phyloP scores from a whole-genome alignment of 2,113 vertebrate species.

The Channa maculata region DNA sequence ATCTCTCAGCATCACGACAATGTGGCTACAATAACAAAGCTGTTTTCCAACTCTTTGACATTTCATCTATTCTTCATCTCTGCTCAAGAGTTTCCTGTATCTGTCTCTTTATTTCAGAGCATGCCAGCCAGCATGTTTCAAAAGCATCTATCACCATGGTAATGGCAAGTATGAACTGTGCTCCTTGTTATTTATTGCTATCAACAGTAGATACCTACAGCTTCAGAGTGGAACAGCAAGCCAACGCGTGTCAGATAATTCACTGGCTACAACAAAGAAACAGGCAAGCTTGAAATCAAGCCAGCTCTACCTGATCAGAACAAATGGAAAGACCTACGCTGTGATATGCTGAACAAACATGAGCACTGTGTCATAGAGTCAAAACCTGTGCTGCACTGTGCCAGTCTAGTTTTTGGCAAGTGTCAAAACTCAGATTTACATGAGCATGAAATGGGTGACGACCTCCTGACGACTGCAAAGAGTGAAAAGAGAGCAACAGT shows the following conservation, averaged over 20 bases:
- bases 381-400: constrained; percentile 1
- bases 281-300: constrained; percentile 44
- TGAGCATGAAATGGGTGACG: constrained; percentile 5
- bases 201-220: constrained; percentile 22
- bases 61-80: constrained; percentile 53
- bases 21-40: constrained; percentile 17
- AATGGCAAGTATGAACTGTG: constrained; percentile 24
- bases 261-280: constrained; percentile 26
- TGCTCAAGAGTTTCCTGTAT: constrained; percentile 31
- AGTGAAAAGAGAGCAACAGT: constrained; percentile 10
- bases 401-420: constrained; percentile 16
- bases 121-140: constrained; percentile 22
- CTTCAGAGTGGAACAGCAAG: constrained; percentile 11
- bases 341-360: constrained; percentile 25
- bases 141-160: constrained; percentile 56
- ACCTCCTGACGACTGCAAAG: neutral
- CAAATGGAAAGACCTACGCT: constrained; percentile 25
- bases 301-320: constrained; percentile 33
- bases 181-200: constrained; percentile 41
- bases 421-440: neutral
- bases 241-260: constrained; percentile 39
- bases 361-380: constrained; percentile 10
- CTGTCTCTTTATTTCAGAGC: constrained; percentile 31
- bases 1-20: neutral
- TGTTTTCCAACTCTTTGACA: constrained; percentile 35